Evolutionary conservation across 2,888 invertebrate genomes (phyloP).

Genomic region (Priocnemis perturbator): DNA sequence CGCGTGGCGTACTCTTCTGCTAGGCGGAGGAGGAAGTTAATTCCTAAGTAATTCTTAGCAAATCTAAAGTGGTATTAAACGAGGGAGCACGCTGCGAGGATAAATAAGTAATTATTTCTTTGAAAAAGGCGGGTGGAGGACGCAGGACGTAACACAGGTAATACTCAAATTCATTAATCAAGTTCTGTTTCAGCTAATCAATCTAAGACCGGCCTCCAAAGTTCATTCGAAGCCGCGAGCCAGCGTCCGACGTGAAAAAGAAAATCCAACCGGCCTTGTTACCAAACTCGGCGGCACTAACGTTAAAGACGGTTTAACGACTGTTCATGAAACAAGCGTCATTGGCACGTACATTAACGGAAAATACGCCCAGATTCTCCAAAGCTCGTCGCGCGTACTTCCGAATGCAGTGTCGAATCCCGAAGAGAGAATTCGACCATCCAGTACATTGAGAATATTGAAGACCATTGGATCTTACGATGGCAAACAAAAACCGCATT

Average conservation of each 20-base stretch:
- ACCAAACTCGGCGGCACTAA: constrained; percentile 90
- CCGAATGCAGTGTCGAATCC: constrained; percentile 46
- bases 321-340: constrained; percentile 92
- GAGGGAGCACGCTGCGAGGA: too few species aligned
- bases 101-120: too few species aligned
- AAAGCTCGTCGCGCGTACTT: constrained; percentile 86
- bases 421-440: constrained; percentile 82
- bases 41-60: too few species aligned
- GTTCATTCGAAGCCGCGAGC: constrained; percentile 76
- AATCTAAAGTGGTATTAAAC: too few species aligned
- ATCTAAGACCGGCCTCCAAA: constrained; percentile 84
- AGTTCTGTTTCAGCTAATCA: constrained; percentile 76
- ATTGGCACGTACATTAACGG: constrained; percentile 91
- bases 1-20: too few species aligned
- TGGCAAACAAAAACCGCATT: constrained; percentile 74
- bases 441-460: constrained; percentile 82
- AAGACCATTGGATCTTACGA: constrained; percentile 86
- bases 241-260: constrained; percentile 77
- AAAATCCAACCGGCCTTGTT: constrained; percentile 87
- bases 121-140: too few species aligned
- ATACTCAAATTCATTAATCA: neutral
- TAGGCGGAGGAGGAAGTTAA: too few species aligned
- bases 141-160: too few species aligned
- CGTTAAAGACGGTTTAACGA: constrained; percentile 88
- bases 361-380: constrained; percentile 90